Evolutionary conservation across 2,113 vertebrate species (phyloP).

Genomic region (Taxidea taxus): DNA sequence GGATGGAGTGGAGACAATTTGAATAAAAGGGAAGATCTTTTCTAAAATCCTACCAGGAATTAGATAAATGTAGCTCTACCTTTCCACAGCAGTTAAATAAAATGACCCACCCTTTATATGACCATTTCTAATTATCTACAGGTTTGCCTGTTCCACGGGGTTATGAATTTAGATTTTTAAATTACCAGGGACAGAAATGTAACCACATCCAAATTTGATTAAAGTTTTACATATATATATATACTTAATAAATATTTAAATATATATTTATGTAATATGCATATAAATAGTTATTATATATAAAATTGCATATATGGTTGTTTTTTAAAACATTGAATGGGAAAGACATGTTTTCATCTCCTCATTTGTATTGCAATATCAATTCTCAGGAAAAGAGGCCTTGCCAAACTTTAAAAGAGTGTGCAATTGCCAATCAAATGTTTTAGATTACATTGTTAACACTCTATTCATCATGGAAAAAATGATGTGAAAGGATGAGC

Average conservation of each 20-base stretch:
- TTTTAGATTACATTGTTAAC: conserved; percentile 23
- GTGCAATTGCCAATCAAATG: conserved; percentile 3
- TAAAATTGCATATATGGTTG: neutral
- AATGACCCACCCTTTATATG: neutral
- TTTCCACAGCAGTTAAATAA: neutral
- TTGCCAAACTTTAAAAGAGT: neutral
- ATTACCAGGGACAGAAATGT: neutral
- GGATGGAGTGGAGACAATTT: neutral
- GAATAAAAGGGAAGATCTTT: neutral
- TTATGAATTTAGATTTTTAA: conserved; percentile 38
- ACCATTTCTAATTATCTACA: neutral
- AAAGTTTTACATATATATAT: neutral
- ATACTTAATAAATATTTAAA: neutral
- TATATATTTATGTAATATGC: neutral
- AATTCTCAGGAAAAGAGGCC: neutral
- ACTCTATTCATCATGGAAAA: neutral
- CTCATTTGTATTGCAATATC: neutral
- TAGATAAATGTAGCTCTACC: neutral
- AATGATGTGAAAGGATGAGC: neutral
- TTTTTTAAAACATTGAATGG: neutral
- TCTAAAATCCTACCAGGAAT: neutral
- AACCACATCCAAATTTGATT: neutral
- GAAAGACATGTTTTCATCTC: neutral
- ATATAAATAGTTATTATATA: neutral
- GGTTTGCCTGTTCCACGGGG: neutral